Percentiles rank a stretch among this genome's conserved stretches.
Evolutionary conservation across 1,140 invertebrate species (phyloP).

Genomic region (Diachasma alloeum): DNA sequence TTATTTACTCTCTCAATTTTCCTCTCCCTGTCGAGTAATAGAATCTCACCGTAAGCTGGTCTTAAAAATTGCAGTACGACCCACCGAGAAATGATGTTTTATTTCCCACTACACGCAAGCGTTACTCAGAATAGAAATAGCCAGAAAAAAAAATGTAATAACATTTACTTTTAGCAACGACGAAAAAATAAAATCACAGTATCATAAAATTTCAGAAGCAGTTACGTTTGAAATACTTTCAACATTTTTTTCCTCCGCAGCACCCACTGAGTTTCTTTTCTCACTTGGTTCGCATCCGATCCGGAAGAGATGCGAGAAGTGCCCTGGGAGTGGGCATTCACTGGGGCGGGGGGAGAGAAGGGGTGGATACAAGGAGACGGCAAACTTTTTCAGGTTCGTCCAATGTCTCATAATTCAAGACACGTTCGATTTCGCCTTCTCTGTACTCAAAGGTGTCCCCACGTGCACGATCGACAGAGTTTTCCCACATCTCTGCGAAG

Average conservation of each 20-base stretch:
- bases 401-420: not conserved
- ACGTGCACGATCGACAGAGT: not conserved
- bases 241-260: not conserved
- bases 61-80: not conserved
- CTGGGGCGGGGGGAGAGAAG: not conserved
- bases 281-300: not conserved
- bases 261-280: not conserved
- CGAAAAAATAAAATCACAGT: not conserved
- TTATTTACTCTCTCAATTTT: not conserved
- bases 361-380: not conserved
- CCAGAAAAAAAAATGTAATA: not conserved
- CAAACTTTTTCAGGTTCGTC: constrained; percentile 1
- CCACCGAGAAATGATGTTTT: not conserved
- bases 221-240: not conserved
- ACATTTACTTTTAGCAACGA: not conserved
- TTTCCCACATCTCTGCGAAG: not conserved
- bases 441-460: not conserved
- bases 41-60: not conserved
- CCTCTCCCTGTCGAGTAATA: not conserved
- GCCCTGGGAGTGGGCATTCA: not conserved
- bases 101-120: not conserved
- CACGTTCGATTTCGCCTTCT: constrained; percentile 4
- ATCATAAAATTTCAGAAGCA: constrained; percentile 1
- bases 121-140: not conserved
- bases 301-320: not conserved